Evolutionary conservation across 2,888 invertebrate species (phyloP).

Genomic region (Hypena proboscidalis): DNA sequence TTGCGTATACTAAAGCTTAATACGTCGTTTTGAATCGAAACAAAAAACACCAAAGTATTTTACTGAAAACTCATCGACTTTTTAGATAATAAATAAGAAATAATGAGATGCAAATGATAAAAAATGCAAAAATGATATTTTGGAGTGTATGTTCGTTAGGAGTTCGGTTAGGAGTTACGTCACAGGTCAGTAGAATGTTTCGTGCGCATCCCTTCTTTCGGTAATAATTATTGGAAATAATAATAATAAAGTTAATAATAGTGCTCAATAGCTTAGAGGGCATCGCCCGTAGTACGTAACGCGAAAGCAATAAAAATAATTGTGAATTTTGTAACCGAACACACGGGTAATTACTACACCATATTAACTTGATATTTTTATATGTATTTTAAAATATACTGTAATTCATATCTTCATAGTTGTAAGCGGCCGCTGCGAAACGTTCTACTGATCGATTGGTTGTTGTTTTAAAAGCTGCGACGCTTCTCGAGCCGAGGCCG

Average conservation of each 20-base stretch:
- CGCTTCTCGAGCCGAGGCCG: slow-evolving; percentile 18
- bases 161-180: slow-evolving; percentile 65
- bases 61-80: slow-evolving; percentile 82
- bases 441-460: slow-evolving; percentile 68
- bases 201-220: slow-evolving; percentile 70
- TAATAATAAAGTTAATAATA: slow-evolving; percentile 66
- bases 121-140: slow-evolving; percentile 67
- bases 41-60: slow-evolving; percentile 82
- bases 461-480: slow-evolving; percentile 30
- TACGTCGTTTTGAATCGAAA: slow-evolving; percentile 74
- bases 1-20: slow-evolving; percentile 41
- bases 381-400: slow-evolving; percentile 83
- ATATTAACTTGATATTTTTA: slow-evolving; percentile 81
- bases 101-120: slow-evolving; percentile 53
- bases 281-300: slow-evolving; percentile 57
- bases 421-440: slow-evolving; percentile 75
- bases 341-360: slow-evolving; percentile 59
- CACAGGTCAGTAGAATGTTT: slow-evolving; percentile 76
- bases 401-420: slow-evolving; percentile 83
- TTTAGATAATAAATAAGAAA: slow-evolving; percentile 82
- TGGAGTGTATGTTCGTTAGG: slow-evolving; percentile 71
- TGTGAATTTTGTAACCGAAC: slow-evolving; percentile 73
- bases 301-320: slow-evolving; percentile 78
- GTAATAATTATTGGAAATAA: slow-evolving; percentile 70
- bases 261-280: slow-evolving; percentile 80